A percentile compares a stretch with the other conserved stretches of the same genome.
Conservation (phyloP, 2,797 vertebrate species). For the Centroberyx gerrardi region DNA sequence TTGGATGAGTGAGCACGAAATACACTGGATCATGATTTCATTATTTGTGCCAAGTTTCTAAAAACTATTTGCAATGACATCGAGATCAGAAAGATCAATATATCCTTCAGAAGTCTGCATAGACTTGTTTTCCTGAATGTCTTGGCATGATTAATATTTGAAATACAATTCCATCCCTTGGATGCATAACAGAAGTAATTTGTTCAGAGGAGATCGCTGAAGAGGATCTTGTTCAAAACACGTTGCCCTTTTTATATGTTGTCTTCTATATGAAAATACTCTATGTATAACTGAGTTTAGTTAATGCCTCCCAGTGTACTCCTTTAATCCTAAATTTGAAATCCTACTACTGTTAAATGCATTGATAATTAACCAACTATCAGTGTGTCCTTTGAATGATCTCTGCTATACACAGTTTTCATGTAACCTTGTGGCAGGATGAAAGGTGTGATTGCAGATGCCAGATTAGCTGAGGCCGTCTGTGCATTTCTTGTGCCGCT, state of each 20-base stretch:
- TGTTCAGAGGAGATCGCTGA: not conserved
- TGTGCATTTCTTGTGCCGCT: conserved; percentile 11
- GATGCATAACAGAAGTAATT: not conserved
- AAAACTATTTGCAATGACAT: not conserved
- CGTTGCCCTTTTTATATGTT: not conserved
- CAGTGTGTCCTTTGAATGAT: not conserved
- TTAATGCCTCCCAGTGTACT: not conserved
- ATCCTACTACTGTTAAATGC: not conserved
- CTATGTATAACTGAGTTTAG: not conserved
- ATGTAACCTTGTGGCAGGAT: not conserved
- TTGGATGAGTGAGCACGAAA: conserved; percentile 10
- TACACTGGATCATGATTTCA: not conserved
- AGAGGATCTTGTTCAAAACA: conserved; percentile 2
- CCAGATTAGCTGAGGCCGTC: conserved; percentile 3
- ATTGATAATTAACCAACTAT: conserved; percentile 4
- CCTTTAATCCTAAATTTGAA: not conserved
- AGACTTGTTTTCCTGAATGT: conserved; percentile 2
- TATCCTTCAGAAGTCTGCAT: not conserved
- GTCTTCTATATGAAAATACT: not conserved
- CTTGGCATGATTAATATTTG: conserved; percentile 1
- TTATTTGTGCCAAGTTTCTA: not conserved
- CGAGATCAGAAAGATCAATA: not conserved
- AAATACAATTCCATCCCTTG: conserved; percentile 1
- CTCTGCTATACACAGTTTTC: not conserved
- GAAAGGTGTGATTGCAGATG: conserved; percentile 25